Conservation (phyloP, 2,888 invertebrate species). For the Microplitis deprimator region DNA sequence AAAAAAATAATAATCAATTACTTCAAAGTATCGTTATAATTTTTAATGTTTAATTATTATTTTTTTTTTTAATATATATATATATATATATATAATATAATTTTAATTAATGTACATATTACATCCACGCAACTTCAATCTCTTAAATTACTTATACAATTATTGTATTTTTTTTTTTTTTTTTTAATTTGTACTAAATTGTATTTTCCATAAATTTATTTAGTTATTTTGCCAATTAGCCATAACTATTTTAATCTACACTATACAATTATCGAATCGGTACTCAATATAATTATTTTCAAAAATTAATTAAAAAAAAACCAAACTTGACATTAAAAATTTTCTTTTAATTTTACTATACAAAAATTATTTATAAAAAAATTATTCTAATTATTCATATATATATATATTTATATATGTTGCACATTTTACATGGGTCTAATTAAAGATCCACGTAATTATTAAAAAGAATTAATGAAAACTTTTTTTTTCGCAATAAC, state of each 20-base stretch:
- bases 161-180: constrained; percentile 19
- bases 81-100: no score
- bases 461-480: no score
- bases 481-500: not conserved
- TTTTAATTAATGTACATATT: no score
- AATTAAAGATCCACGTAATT: no score
- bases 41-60: no score
- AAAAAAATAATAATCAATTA: no score
- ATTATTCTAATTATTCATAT: no score
- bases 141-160: constrained; percentile 38
- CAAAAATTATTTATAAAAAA: no score
- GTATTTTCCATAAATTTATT: constrained; percentile 41
- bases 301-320: not conserved
- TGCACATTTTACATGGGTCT: no score
- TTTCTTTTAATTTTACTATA: not conserved
- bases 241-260: not conserved
- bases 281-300: constrained; percentile 37
- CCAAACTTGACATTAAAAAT: not conserved
- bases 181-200: constrained; percentile 51
- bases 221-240: constrained; percentile 2
- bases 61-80: no score
- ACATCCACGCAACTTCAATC: constrained; percentile 7
- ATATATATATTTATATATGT: no score
- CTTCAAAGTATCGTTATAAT: no score
- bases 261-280: constrained; percentile 36